phyloP scores from a whole-genome alignment of 2,113 vertebrate species.

The Verasper variegatus region DNA sequence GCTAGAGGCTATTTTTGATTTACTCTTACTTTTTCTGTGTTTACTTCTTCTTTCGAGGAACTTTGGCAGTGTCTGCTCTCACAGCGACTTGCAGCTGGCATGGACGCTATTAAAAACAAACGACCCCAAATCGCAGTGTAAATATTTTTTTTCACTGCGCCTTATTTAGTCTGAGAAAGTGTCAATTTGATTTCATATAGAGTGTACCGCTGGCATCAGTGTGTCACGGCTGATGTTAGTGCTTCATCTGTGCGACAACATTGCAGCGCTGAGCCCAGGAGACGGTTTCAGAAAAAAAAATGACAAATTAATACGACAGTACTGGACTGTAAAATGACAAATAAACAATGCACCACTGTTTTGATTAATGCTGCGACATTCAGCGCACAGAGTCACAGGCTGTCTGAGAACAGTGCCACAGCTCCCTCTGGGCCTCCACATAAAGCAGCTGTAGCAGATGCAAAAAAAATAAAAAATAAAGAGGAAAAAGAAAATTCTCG shows the following conservation, averaged over 20 bases:
- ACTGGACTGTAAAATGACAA: slow-evolving; percentile 17
- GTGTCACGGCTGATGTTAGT: slow-evolving; percentile 30
- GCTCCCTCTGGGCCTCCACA: slow-evolving; percentile 30
- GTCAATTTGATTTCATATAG: slow-evolving; percentile 2
- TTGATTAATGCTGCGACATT: slow-evolving; percentile 47
- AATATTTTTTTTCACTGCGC: slow-evolving; percentile 2
- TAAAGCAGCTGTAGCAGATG: slow-evolving; percentile 37
- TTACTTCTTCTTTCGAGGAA: slow-evolving; percentile 53
- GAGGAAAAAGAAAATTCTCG: neutral
- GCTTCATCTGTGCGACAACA: slow-evolving; percentile 19
- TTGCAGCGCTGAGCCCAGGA: slow-evolving; percentile 27
- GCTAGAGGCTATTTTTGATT: slow-evolving; percentile 55
- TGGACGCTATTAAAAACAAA: slow-evolving; percentile 30
- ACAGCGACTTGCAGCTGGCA: slow-evolving; percentile 36
- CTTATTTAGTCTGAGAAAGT: slow-evolving; percentile 19
- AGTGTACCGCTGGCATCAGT: neutral
- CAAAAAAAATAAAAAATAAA: slow-evolving; percentile 4
- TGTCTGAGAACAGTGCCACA: slow-evolving; percentile 28
- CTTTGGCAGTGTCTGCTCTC: slow-evolving; percentile 33
- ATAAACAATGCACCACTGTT: slow-evolving; percentile 40
- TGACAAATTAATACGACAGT: slow-evolving; percentile 45
- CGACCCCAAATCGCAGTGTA: neutral
- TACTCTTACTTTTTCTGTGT: slow-evolving; percentile 46
- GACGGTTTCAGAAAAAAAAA: slow-evolving; percentile 34
- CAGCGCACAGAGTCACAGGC: slow-evolving; percentile 20